A percentile compares a stretch with the other conserved stretches of the same genome.
Conservation (phyloP, 2,797 vertebrate species). For the Sebastes diaconus region DNA sequence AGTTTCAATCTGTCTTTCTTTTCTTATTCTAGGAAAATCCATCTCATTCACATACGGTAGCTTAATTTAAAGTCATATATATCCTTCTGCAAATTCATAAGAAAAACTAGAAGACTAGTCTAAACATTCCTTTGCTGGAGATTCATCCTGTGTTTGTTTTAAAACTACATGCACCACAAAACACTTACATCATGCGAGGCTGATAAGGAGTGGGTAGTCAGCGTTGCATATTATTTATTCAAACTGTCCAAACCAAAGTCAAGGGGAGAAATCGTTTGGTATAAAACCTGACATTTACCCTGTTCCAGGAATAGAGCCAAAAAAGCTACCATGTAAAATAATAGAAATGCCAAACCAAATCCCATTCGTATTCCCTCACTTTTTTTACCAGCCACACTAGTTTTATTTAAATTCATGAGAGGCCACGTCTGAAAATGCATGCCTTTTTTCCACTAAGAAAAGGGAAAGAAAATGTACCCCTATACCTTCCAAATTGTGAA, state of each 20-base stretch:
- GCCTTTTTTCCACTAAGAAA: conserved; percentile 72
- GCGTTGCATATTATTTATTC: conserved; percentile 39
- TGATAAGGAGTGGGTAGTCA: conserved; percentile 35
- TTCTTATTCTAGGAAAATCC: conserved; percentile 16
- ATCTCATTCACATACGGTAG: not conserved
- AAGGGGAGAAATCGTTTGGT: conserved; percentile 62
- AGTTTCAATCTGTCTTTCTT: conserved; percentile 42
- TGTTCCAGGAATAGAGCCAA: conserved; percentile 74
- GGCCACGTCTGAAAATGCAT: conserved; percentile 58
- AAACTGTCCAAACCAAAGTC: conserved; percentile 58
- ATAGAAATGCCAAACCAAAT: conserved; percentile 78
- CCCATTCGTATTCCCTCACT: conserved; percentile 68
- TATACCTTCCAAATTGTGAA: conserved; percentile 68
- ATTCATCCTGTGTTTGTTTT: conserved; percentile 28
- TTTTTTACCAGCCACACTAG: conserved; percentile 72
- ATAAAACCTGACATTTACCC: conserved; percentile 80
- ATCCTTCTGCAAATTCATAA: not conserved
- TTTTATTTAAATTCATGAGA: conserved; percentile 78
- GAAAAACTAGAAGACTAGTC: not conserved
- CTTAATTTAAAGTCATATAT: not conserved
- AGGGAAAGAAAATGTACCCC: conserved; percentile 58
- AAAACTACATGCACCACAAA: conserved; percentile 20
- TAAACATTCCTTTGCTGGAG: not conserved
- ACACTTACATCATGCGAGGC: conserved; percentile 19
- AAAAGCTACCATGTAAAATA: conserved; percentile 77